Conservation (phyloP, 2,888 invertebrate genomes). For the Coenonympha glycerion region DNA sequence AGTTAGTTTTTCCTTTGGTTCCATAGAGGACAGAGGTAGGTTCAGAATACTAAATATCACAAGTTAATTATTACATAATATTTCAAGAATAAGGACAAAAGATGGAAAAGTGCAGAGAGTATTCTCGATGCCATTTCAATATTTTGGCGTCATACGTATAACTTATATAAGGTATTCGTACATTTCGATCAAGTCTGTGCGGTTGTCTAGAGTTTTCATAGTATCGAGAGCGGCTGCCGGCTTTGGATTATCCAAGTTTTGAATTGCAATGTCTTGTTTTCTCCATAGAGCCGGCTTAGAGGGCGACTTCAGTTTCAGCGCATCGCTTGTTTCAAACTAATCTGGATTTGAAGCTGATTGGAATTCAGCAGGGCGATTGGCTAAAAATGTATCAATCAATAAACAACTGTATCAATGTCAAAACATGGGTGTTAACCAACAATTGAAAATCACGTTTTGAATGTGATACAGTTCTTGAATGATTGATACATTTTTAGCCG, state of each 20-base stretch:
- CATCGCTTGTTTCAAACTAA: constrained; percentile 19
- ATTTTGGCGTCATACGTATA: background rate
- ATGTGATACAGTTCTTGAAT: too few relatives aligned
- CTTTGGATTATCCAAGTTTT: constrained; percentile 30
- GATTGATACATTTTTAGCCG: too few relatives aligned
- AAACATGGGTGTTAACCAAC: too few relatives aligned
- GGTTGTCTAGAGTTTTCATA: background rate
- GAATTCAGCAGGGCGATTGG: background rate
- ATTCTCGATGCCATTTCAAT: background rate
- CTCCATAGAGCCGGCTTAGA: constrained; percentile 26
- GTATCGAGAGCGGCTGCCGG: constrained; percentile 22
- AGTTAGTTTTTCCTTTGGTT: too few relatives aligned
- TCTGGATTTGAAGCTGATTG: constrained; percentile 14
- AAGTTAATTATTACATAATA: too few relatives aligned
- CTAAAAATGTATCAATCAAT: background rate
- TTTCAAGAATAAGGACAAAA: too few relatives aligned
- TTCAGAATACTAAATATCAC: too few relatives aligned
- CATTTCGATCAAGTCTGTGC: too few relatives aligned
- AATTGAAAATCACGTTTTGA: too few relatives aligned
- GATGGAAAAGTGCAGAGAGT: background rate
- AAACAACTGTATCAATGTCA: too few relatives aligned
- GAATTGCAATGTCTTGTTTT: constrained; percentile 31
- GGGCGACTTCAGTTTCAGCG: constrained; percentile 18
- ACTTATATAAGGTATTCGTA: too few relatives aligned
- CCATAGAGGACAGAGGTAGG: too few relatives aligned